Evolutionary conservation across 2,113 vertebrate genomes (phyloP).

Genomic region (Paradoxurus hermaphroditus): DNA sequence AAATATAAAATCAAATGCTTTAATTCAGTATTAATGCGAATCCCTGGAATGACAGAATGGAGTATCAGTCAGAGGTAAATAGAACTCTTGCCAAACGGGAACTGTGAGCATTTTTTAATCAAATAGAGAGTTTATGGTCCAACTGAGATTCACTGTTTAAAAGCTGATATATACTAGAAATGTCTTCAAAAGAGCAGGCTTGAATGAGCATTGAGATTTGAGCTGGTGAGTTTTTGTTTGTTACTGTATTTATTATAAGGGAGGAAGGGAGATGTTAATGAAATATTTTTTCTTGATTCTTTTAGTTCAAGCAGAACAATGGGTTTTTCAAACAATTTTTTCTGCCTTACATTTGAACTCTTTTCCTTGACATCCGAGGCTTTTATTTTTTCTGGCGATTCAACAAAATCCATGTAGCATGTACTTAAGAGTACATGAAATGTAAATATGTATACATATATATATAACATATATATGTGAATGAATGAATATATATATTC

Average conservation of each 20-base stretch:
- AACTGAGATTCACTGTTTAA: slow-evolving; percentile 7
- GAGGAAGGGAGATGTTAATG: not conserved
- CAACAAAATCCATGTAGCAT: not conserved
- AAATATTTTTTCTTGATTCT: not conserved
- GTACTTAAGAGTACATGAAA: not conserved
- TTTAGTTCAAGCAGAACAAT: not conserved
- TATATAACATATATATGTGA: too few relatives aligned
- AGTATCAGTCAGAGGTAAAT: slow-evolving; percentile 1
- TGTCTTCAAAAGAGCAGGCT: not conserved
- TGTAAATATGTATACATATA: too few relatives aligned
- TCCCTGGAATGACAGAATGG: not conserved
- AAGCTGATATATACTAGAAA: not conserved
- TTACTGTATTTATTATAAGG: not conserved
- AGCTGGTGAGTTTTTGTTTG: not conserved
- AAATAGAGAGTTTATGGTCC: slow-evolving; percentile 22
- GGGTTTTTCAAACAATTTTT: not conserved
- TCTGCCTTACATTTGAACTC: not conserved
- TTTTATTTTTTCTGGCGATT: not conserved
- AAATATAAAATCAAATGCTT: not conserved
- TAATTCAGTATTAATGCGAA: not conserved
- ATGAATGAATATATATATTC: too few relatives aligned
- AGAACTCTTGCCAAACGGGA: slow-evolving; percentile 23
- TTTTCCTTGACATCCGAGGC: not conserved
- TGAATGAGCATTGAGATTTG: not conserved
- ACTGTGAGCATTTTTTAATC: not conserved